These are phyloP conservation scores for Solea senegalensis DNA, from an alignment of 2,113 vertebrate genomes.

Conservation along the genomic window DNA sequence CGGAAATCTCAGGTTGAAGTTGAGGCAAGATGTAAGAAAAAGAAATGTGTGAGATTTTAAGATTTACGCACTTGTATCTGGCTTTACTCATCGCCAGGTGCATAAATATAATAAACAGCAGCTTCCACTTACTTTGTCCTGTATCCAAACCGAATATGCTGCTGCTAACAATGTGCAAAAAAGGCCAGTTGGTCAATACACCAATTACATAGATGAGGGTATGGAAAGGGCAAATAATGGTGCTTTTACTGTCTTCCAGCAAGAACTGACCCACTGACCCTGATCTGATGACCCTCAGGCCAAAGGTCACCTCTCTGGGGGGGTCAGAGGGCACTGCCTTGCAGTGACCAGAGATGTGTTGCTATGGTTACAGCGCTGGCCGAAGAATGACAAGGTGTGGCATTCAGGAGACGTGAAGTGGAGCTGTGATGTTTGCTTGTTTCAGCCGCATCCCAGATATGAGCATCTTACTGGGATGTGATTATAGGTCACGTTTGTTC, in stretches of 20 bases:
- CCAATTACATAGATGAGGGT: conserved; percentile 80
- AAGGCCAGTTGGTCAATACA: conserved; percentile 74
- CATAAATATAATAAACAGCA: conserved; percentile 9
- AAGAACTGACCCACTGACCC: conserved; percentile 72
- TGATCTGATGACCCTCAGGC: conserved; percentile 56
- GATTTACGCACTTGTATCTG: not conserved
- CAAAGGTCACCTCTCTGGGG: conserved; percentile 69
- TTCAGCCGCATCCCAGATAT: conserved; percentile 1
- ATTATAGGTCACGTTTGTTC: not conserved
- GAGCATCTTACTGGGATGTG: not conserved
- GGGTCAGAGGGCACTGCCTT: conserved; percentile 68
- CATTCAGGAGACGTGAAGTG: conserved; percentile 1
- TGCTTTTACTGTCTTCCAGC: conserved; percentile 75
- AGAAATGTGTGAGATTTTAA: not conserved
- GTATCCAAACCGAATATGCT: conserved; percentile 47
- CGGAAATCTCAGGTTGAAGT: not conserved
- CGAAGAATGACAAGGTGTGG: conserved; percentile 31
- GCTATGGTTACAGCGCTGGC: conserved; percentile 54
- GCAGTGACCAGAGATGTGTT: conserved; percentile 58
- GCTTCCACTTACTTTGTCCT: conserved; percentile 17
- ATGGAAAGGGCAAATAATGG: conserved; percentile 76
- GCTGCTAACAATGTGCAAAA: conserved; percentile 64
- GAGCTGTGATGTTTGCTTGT: not conserved
- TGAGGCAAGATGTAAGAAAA: not conserved
- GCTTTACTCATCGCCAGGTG: conserved; percentile 7